Percentiles rank a stretch among this genome's conserved stretches.
These are phyloP conservation scores for Sisor rabdophorus DNA, from an alignment of 2,113 vertebrate species.

Conservation along the genomic window DNA sequence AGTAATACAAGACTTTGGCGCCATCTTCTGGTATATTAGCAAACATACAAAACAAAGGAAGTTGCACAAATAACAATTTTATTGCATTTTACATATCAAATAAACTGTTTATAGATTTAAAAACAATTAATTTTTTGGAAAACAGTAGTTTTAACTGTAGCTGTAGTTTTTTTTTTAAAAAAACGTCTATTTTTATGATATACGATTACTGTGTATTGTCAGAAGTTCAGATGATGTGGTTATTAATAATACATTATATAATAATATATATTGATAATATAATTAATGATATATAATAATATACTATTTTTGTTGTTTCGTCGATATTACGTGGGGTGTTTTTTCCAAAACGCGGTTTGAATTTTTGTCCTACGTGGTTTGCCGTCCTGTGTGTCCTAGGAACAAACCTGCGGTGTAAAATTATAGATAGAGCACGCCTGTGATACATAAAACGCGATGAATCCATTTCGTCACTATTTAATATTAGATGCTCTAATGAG, in stretches of 20 bases:
- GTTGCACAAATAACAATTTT: not conserved
- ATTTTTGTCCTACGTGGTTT: not conserved
- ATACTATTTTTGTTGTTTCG: not conserved
- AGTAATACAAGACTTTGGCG: not conserved
- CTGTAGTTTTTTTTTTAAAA: too few relatives aligned
- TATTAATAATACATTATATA: too few relatives aligned
- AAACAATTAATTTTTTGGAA: too few relatives aligned
- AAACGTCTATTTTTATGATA: too few relatives aligned
- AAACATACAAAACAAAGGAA: not conserved
- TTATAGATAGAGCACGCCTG: not conserved
- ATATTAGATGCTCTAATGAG: not conserved
- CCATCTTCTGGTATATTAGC: not conserved
- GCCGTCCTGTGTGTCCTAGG: not conserved
- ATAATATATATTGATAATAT: too few relatives aligned
- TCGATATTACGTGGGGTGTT: too few relatives aligned
- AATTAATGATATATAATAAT: too few relatives aligned
- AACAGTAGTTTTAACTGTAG: too few relatives aligned
- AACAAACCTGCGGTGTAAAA: not conserved
- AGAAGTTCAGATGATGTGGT: not conserved
- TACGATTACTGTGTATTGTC: not conserved
- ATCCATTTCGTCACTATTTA: not conserved
- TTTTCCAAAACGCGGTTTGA: conserved; percentile 4
- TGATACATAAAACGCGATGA: not conserved
- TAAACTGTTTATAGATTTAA: not conserved
- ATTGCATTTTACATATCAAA: not conserved